Evolutionary conservation across 2,113 vertebrate species (phyloP).

Genomic region (Perca schrenkii): DNA sequence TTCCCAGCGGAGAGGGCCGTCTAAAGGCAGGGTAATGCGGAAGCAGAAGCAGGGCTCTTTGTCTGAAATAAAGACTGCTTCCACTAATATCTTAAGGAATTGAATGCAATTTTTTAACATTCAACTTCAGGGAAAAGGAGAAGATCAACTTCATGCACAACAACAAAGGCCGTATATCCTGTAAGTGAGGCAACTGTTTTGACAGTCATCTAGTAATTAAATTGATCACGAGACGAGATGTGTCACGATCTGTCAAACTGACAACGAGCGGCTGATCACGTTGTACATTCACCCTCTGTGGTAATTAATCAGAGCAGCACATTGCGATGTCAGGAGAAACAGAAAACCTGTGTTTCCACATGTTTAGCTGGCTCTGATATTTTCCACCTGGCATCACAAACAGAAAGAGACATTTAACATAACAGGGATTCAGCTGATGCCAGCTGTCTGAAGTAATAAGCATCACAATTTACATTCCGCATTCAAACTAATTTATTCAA

Average conservation of each 20-base stretch:
- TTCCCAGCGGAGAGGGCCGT: no score
- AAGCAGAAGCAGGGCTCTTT: no score
- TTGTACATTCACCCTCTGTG: not conserved
- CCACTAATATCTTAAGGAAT: no score
- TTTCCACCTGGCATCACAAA: constrained; percentile 22
- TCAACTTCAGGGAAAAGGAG: no score
- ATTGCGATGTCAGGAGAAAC: not conserved
- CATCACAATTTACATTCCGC: constrained; percentile 19
- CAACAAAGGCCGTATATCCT: constrained; percentile 6
- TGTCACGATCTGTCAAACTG: constrained; percentile 24
- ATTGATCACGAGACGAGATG: constrained; percentile 30
- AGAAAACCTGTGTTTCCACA: not conserved
- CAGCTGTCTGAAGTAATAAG: constrained; percentile 11
- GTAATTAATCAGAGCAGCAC: constrained; percentile 12
- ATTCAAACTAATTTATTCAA: constrained; percentile 25
- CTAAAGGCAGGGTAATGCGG: no score
- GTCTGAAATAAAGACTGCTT: no score
- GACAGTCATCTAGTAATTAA: constrained; percentile 24
- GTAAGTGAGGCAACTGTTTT: constrained; percentile 8
- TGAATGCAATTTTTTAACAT: no score
- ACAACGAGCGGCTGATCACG: constrained; percentile 1
- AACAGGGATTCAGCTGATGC: constrained; percentile 12
- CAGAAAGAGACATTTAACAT: constrained; percentile 1
- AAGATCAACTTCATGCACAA: not conserved
- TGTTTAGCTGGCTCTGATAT: not conserved